A percentile compares a stretch with the other conserved stretches of the same genome.
Evolutionary conservation across 2,888 invertebrate species (phyloP).

Genomic region (Agriopis leucophaearia): DNA sequence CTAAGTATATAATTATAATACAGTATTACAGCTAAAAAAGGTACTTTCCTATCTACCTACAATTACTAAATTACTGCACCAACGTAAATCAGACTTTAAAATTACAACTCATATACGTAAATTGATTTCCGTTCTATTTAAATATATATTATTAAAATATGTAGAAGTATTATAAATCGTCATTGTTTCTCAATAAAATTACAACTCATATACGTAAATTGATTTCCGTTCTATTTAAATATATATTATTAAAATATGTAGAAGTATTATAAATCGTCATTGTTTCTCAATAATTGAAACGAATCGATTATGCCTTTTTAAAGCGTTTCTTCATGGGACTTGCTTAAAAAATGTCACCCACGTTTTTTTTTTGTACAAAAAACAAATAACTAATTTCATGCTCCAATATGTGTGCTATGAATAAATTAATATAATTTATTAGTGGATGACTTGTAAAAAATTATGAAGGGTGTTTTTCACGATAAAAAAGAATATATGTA

Average conservation of each 20-base stretch:
- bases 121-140: not conserved
- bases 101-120: not conserved
- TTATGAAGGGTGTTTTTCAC: constrained; percentile 36
- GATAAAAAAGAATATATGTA: no score
- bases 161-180: constrained; percentile 10
- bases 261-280: constrained; percentile 15
- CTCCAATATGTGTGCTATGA: constrained; percentile 58
- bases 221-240: not conserved
- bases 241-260: constrained; percentile 9
- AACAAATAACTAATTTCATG: constrained; percentile 72
- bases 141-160: constrained; percentile 7
- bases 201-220: not conserved
- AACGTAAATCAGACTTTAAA: no score
- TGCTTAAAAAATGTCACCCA: constrained; percentile 78
- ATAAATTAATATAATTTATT: constrained; percentile 58
- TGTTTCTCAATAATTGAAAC: constrained; percentile 50
- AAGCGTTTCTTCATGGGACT: constrained; percentile 69
- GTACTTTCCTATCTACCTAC: no score
- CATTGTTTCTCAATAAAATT: constrained; percentile 37
- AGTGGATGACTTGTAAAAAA: constrained; percentile 38
- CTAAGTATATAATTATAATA: no score
- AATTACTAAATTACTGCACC: no score
- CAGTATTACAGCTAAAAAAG: no score
- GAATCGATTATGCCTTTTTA: constrained; percentile 58
- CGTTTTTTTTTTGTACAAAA: constrained; percentile 63